These are phyloP conservation scores for Muricea muricata DNA, from an alignment of 92 coral and sea anemone genomes.

Conservation along the genomic window DNA sequence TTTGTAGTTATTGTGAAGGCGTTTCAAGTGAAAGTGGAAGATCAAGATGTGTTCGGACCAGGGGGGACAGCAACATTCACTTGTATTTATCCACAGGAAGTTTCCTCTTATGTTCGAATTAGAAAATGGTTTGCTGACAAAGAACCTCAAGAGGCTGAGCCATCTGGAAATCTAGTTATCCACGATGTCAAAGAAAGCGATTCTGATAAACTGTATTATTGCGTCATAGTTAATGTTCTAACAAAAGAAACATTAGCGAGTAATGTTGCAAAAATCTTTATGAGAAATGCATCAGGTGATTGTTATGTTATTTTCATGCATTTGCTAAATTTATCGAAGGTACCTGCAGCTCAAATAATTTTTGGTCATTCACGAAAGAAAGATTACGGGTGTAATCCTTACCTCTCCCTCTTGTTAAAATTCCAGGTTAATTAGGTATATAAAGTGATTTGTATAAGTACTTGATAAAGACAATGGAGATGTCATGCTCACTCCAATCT, in stretches of 20 bases:
- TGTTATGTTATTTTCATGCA: too few relatives aligned
- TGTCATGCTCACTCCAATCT: too few relatives aligned
- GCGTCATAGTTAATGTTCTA: conserved; percentile 77
- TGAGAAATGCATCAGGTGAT: conserved; percentile 25
- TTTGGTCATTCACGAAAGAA: too few relatives aligned
- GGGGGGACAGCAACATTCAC: conserved; percentile 92
- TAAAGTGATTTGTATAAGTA: too few relatives aligned
- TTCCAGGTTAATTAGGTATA: too few relatives aligned
- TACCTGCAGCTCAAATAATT: too few relatives aligned
- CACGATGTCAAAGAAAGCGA: conserved; percentile 72
- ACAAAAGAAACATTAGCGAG: conserved; percentile 78
- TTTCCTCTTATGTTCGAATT: conserved; percentile 75
- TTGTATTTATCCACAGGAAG: conserved; percentile 71
- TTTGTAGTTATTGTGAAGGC: conserved; percentile 76
- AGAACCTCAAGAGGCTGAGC: conserved; percentile 70
- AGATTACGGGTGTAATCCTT: too few relatives aligned
- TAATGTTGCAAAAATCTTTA: conserved; percentile 84
- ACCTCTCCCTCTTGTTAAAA: too few relatives aligned
- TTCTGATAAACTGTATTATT: conserved; percentile 66
- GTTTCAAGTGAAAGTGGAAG: conserved; percentile 78
- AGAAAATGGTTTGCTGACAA: conserved; percentile 84
- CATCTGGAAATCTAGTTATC: conserved; percentile 91
- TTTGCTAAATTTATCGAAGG: too few relatives aligned
- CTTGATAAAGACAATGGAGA: too few relatives aligned
- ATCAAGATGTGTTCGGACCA: conserved; percentile 66